Percentiles rank a stretch among this genome's conserved stretches.
Conservation (phyloP, 2,797 vertebrate genomes). For the Darevskia nairensis region DNA sequence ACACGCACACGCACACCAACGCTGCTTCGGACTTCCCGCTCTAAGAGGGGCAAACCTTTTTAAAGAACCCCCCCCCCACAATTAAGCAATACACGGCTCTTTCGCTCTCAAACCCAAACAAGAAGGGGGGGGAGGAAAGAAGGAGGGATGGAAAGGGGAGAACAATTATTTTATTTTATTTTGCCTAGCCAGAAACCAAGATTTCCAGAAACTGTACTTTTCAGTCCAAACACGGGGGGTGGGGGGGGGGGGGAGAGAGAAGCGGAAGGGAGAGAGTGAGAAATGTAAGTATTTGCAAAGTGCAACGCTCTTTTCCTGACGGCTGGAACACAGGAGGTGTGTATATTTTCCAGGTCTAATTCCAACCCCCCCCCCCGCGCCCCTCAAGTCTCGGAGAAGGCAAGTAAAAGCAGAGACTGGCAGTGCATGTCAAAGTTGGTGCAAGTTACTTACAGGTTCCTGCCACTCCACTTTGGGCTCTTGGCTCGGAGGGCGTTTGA, state of each 20-base stretch:
- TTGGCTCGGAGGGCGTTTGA: conserved; percentile 85
- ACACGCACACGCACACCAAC: neutral
- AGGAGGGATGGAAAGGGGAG: neutral
- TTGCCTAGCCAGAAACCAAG: neutral
- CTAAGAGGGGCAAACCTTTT: conserved; percentile 29
- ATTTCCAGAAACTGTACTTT: neutral
- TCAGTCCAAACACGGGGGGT: neutral
- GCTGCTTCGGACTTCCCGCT: conserved; percentile 18
- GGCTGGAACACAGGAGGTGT: conserved; percentile 45
- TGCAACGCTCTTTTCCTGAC: conserved; percentile 39
- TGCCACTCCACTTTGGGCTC: conserved; percentile 79
- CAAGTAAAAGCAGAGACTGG: conserved; percentile 30
- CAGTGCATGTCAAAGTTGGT: conserved; percentile 82
- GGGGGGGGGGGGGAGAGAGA: neutral
- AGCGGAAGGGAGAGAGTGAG: neutral
- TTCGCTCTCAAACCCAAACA: neutral
- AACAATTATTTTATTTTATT: neutral
- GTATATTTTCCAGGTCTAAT: conserved; percentile 29
- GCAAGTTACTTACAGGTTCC: conserved; percentile 89
- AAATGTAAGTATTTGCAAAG: conserved; percentile 49
- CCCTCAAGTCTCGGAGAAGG: conserved; percentile 52
- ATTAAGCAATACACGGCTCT: neutral
- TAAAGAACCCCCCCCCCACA: too few species aligned
- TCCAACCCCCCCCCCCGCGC: neutral
- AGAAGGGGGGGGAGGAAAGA: too few species aligned